Conservation (phyloP, 2,888 invertebrate genomes). For the Catotricha subobsoleta region DNA sequence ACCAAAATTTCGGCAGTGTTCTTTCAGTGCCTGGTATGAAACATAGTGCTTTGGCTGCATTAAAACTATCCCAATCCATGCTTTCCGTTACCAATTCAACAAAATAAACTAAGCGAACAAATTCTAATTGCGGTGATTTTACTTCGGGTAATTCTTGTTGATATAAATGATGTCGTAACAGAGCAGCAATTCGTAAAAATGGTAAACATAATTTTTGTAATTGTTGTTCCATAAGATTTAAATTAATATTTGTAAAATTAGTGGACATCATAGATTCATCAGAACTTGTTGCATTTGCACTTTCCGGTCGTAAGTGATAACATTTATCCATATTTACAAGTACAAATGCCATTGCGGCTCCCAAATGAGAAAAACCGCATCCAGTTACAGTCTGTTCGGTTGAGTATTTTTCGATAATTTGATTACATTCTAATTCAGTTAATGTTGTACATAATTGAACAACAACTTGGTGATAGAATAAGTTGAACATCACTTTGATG, state of each 20-base stretch:
- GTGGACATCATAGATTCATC: neutral
- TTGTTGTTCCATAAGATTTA: conserved; percentile 32
- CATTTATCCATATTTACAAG: conserved; percentile 23
- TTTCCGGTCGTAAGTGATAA: conserved; percentile 18
- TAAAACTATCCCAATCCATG: conserved; percentile 47
- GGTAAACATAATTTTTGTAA: conserved; percentile 67
- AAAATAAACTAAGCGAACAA: conserved; percentile 57
- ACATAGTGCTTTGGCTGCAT: conserved; percentile 42
- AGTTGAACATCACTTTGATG: conserved; percentile 73
- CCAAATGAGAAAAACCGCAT: conserved; percentile 17
- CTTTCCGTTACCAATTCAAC: conserved; percentile 51
- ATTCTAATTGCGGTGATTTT: conserved; percentile 47
- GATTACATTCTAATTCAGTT: conserved; percentile 43
- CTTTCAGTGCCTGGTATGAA: conserved; percentile 36
- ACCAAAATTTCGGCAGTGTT: conserved; percentile 45
- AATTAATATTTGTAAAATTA: neutral
- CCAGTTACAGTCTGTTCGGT: conserved; percentile 8
- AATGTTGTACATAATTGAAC: conserved; percentile 56
- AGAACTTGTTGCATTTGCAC: conserved; percentile 15
- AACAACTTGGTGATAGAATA: conserved; percentile 76
- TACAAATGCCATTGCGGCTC: conserved; percentile 26
- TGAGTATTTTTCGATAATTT: conserved; percentile 26
- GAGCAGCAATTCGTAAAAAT: conserved; percentile 64
- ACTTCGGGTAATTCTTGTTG: conserved; percentile 56
- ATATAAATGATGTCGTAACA: conserved; percentile 68